Evolutionary conservation across 2,797 vertebrate species (phyloP).

Genomic region (Antrozous pallidus): DNA sequence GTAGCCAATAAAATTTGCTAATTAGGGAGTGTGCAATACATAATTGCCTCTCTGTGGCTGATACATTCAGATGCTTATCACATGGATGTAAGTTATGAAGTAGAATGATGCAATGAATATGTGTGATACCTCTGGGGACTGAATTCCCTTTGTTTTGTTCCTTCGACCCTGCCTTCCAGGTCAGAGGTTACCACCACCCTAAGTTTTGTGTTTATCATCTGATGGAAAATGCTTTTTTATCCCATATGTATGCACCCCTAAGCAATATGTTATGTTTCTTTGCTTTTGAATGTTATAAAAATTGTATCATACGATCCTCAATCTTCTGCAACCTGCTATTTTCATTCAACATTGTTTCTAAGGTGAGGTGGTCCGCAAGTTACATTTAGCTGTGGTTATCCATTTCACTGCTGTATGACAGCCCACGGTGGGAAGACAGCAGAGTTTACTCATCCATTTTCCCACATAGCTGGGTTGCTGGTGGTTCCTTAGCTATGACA

Average conservation of each 20-base stretch:
- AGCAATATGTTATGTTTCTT: neutral
- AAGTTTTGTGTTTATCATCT: constrained; percentile 1
- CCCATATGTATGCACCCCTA: neutral
- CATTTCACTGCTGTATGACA: neutral
- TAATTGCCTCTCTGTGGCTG: neutral
- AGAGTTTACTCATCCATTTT: neutral
- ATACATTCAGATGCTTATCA: neutral
- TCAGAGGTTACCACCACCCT: neutral
- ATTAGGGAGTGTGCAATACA: neutral
- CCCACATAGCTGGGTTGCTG: neutral
- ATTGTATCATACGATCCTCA: neutral
- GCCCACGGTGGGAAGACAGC: neutral
- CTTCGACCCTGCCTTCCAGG: neutral
- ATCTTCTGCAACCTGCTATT: neutral
- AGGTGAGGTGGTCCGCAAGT: neutral
- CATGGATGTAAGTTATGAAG: neutral
- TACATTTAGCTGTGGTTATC: neutral
- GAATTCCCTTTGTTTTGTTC: neutral
- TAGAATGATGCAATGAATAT: neutral
- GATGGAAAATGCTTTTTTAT: constrained; percentile 29
- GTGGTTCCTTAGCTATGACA: neutral
- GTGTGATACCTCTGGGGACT: neutral
- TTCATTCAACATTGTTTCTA: neutral
- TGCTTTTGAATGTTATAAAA: constrained; percentile 11
- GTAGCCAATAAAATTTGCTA: constrained; percentile 33